Evolutionary conservation across 1,140 invertebrate species (phyloP), one percentile per base, ranked within the genome.

Genomic region (Cydia amplana): DNA sequence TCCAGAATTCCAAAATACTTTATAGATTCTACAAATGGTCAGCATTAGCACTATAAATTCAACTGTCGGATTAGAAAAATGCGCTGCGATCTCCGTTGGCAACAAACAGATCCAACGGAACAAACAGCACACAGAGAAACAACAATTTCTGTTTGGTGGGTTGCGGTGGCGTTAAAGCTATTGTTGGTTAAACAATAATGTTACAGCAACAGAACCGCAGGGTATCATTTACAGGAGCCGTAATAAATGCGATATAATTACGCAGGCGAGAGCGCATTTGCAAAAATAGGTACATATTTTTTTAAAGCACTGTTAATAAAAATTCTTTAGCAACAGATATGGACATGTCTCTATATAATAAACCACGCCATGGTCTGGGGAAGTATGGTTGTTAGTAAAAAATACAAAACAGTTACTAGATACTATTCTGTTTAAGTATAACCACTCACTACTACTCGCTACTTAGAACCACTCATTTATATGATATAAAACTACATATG

Each of bases 131-230:
- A 46, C 43, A 32, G n/a, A 67, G 64, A 67, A 67, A 67, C 63
- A 67, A 46, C 20, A 64, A 64, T 18, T 65, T 6, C 14, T 40
- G 20, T 67, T 32, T 32, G 1, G 65, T 16, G 32, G 25, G 32
- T 18, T 40, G n/a, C 28, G 65, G 65, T 40, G n/a, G 28, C 14
- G n/a, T 18, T 18, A 36, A 36, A 36, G 65, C 65, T 70, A 70
- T 70, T 70, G 65, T 70, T 70, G 32, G 18, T 9, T 9, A 70
- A 36, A 70, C 65, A 70, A 40, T 70, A 65, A 60, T 23, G 18
- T 20, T 23, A 60, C 18, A 60, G n/a, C 28, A 36, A 43, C 36
- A 70, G 0, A 67, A 43, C 65, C 65, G 65, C 65, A 40, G n/a
- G n/a, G 65, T 70, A 70, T 70, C 28, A 36, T 18, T 40, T 70